Percentiles rank a stretch among this genome's conserved stretches.
phyloP scores from a whole-genome alignment of 2,797 vertebrate species.

The Micrastur ruficollis region DNA sequence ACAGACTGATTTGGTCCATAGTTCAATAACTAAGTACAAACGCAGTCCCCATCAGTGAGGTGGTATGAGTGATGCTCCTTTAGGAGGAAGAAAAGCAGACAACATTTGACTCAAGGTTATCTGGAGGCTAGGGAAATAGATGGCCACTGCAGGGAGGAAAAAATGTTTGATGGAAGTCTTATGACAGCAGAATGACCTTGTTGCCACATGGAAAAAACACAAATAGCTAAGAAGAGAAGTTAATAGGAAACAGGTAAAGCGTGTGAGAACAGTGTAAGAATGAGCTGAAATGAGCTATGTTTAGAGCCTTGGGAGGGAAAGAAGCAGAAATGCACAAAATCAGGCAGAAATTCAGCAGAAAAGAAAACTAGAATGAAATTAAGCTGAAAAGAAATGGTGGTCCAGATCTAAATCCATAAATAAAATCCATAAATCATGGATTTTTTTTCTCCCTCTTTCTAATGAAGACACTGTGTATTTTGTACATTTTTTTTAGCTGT shows the following conservation, averaged over 20 bases:
- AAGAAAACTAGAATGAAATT: not conserved
- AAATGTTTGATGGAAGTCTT: not conserved
- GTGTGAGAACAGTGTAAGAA: not conserved
- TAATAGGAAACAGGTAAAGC: not conserved
- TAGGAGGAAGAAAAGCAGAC: not conserved
- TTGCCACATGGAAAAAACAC: not conserved
- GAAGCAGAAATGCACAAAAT: not conserved
- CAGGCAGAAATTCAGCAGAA: not conserved
- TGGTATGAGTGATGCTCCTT: not conserved
- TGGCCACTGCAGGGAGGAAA: not conserved
- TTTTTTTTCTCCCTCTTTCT: not conserved
- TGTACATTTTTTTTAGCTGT: not conserved
- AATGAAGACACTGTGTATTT: not conserved
- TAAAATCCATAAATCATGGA: not conserved
- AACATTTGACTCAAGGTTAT: not conserved
- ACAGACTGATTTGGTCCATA: not conserved
- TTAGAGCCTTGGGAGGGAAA: not conserved
- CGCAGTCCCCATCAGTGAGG: not conserved
- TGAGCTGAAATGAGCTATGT: not conserved
- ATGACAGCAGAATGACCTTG: not conserved
- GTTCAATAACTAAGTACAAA: not conserved
- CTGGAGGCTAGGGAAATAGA: not conserved
- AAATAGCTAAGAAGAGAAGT: not conserved
- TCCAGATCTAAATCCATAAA: not conserved
- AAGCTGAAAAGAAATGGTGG: not conserved